Percentiles rank a stretch among this genome's conserved stretches.
These are phyloP conservation scores for Blastobasis lacticolella DNA, from an alignment of 2,888 invertebrate species.

Conservation along the genomic window DNA sequence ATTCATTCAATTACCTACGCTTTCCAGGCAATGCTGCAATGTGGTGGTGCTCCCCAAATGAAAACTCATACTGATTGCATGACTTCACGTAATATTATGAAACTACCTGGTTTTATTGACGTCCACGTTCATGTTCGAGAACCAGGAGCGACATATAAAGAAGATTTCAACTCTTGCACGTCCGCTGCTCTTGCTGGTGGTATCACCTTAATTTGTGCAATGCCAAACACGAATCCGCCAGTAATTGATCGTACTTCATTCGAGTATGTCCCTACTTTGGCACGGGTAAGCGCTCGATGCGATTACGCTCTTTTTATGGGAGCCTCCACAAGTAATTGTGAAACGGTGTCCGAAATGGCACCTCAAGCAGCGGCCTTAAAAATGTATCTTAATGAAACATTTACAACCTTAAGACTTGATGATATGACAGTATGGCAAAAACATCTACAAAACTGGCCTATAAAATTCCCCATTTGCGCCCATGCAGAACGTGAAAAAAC, in stretches of 20 bases:
- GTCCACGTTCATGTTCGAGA: conserved; percentile 98
- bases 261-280: conserved; percentile 86
- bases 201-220: conserved; percentile 94
- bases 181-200: conserved; percentile 95
- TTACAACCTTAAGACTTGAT: conserved; percentile 89
- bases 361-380: conserved; percentile 90
- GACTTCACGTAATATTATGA: conserved; percentile 89
- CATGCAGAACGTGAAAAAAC: conserved; percentile 98
- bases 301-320: conserved; percentile 97
- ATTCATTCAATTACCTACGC: conserved; percentile 5
- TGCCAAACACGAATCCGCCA: conserved; percentile 98
- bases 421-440: conserved; percentile 93
- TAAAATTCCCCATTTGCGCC: conserved; percentile 91
- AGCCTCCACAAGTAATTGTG: conserved; percentile 89
- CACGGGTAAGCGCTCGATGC: conserved; percentile 88
- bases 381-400: conserved; percentile 99
- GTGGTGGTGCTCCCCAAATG: conserved; percentile 84
- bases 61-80: conserved; percentile 98
- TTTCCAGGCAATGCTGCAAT: conserved; percentile 81
- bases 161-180: conserved; percentile 94
- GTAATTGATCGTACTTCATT: conserved; percentile 88
- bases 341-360: conserved; percentile 82
- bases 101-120: conserved; percentile 97
- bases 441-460: conserved; percentile 96
- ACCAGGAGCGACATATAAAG: conserved; percentile 98